These are phyloP conservation scores for Exocentrus adspersus DNA, from an alignment of 2,888 invertebrate species.

Conservation along the genomic window DNA sequence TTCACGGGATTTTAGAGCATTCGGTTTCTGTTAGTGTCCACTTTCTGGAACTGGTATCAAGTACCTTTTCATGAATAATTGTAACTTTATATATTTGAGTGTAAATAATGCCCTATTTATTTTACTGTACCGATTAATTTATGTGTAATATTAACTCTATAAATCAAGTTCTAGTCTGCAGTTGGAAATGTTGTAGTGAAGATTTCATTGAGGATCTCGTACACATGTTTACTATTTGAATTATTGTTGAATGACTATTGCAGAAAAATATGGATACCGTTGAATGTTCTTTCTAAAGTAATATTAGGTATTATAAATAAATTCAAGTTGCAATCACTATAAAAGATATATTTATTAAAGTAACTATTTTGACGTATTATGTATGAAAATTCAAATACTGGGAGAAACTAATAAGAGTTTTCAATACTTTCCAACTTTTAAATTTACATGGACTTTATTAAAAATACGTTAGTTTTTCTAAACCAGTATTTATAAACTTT, in stretches of 20 bases:
- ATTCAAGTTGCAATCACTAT: slow-evolving; percentile 11
- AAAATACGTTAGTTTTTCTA: not conserved
- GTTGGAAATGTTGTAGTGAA: slow-evolving; percentile 3
- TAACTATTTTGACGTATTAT: slow-evolving; percentile 9
- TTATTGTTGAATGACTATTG: not conserved
- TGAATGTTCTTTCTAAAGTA: slow-evolving; percentile 15
- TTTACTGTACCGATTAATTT: slow-evolving; percentile 2
- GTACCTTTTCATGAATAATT: not conserved
- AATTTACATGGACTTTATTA: too few species aligned
- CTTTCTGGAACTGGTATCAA: not conserved
- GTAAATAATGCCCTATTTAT: slow-evolving; percentile 23
- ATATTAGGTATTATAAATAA: slow-evolving; percentile 17
- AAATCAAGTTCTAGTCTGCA: slow-evolving; percentile 19
- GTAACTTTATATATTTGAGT: not conserved
- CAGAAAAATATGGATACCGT: slow-evolving; percentile 3
- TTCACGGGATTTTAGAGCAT: not conserved
- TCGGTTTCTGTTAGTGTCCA: not conserved
- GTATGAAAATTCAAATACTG: slow-evolving; percentile 26
- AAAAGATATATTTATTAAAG: slow-evolving; percentile 11
- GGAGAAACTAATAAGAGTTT: too few species aligned
- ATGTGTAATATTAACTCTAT: not conserved
- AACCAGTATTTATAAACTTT: not conserved
- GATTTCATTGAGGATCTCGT: slow-evolving; percentile 9
- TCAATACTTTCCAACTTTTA: too few species aligned
- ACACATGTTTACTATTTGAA: slow-evolving; percentile 3